Evolutionary conservation across 2,113 vertebrate species (phyloP).

Genomic region (Platysternon megacephalum): DNA sequence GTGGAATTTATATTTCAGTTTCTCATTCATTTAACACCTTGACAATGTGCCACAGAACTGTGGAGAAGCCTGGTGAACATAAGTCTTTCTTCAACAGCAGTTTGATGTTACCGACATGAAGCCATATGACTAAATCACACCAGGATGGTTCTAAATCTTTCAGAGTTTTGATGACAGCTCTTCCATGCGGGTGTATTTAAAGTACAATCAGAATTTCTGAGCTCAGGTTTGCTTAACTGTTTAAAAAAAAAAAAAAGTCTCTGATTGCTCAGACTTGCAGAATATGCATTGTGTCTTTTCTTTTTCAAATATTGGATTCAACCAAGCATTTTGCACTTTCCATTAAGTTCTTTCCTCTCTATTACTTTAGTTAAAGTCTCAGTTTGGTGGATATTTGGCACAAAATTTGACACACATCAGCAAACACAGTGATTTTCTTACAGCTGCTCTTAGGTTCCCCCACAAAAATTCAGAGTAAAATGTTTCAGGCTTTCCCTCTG

Average conservation of each 20-base stretch:
- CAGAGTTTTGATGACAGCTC: not conserved
- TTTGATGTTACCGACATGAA: not conserved
- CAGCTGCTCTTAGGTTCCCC: not conserved
- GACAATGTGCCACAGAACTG: not conserved
- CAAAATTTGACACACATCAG: not conserved
- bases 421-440: not conserved
- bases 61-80: not conserved
- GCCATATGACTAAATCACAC: not conserved
- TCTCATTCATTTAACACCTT: not conserved
- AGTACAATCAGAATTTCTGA: not conserved
- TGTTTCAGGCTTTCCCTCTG: not conserved
- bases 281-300: not conserved
- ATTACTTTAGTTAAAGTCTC: not conserved
- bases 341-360: not conserved
- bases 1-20: not conserved
- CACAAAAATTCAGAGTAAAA: not conserved
- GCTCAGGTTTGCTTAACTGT: not conserved
- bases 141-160: not conserved
- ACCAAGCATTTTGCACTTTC: not conserved
- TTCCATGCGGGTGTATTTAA: accelerated
- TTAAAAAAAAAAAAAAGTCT: not conserved
- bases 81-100: not conserved
- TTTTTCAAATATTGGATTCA: not conserved
- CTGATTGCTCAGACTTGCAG: not conserved
- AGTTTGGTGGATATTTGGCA: not conserved